phyloP scores from a whole-genome alignment of 2,888 invertebrate genomes.

The Troides helena region DNA sequence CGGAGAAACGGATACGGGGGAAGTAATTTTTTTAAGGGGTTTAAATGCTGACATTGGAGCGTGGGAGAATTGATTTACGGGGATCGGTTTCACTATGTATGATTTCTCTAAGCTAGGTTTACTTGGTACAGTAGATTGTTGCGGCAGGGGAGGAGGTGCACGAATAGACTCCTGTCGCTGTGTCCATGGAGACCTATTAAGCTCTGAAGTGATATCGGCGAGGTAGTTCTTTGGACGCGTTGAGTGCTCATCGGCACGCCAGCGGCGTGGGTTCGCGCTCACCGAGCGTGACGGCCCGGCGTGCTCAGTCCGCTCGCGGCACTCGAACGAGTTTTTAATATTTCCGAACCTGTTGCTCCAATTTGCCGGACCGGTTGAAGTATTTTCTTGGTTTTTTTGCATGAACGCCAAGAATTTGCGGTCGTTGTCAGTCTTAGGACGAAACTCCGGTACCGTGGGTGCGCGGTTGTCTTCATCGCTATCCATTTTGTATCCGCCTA shows the following conservation, averaged over 20 bases:
- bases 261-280: constrained; percentile 78
- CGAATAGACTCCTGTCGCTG: constrained; percentile 57
- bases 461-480: constrained; percentile 65
- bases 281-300: constrained; percentile 56
- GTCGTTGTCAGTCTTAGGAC: constrained; percentile 92
- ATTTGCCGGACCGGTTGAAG: constrained; percentile 71
- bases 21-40: constrained; percentile 75
- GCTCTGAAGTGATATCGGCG: constrained; percentile 52
- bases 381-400: constrained; percentile 82
- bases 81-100: constrained; percentile 79
- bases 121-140: constrained; percentile 36
- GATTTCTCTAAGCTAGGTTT: constrained; percentile 61
- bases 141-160: constrained; percentile 34
- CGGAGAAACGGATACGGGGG: constrained; percentile 57
- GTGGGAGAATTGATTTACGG: constrained; percentile 87
- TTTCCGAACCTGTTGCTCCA: constrained; percentile 92
- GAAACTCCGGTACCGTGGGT: constrained; percentile 83
- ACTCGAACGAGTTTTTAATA: constrained; percentile 90
- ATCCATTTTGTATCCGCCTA: constrained; percentile 76
- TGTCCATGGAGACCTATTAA: constrained; percentile 69
- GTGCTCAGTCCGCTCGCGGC: constrained; percentile 59
- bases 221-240: constrained; percentile 48
- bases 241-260: constrained; percentile 81
- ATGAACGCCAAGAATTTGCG: constrained; percentile 91
- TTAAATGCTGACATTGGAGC: constrained; percentile 89